Evolutionary conservation across 2,888 invertebrate species (phyloP).

Genomic region (Leptura quadrifasciata): DNA sequence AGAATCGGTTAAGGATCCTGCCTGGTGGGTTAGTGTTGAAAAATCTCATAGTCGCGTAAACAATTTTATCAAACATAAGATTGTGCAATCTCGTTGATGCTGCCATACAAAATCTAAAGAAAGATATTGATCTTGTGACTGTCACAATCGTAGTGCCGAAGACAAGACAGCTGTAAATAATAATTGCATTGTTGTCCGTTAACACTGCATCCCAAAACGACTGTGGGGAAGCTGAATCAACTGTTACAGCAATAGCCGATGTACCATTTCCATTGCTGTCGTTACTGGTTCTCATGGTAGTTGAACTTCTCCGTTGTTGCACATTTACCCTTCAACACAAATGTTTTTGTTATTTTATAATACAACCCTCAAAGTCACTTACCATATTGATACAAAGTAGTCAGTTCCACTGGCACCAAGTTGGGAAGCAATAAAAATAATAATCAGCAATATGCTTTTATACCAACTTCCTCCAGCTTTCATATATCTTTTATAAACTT

Average conservation of each 20-base stretch:
- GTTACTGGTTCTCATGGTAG: slow-evolving; percentile 37
- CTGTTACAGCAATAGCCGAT: background rate
- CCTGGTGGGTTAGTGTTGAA: slow-evolving; percentile 82
- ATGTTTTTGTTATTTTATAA: background rate
- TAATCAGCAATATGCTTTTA: slow-evolving; percentile 63
- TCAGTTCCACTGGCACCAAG: slow-evolving; percentile 84
- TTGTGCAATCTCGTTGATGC: slow-evolving; percentile 78
- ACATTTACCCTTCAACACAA: slow-evolving; percentile 40
- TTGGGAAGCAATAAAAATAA: slow-evolving; percentile 81
- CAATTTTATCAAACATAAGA: slow-evolving; percentile 65
- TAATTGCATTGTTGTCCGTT: slow-evolving; percentile 66
- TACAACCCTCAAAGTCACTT: slow-evolving; percentile 58
- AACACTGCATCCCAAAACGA: slow-evolving; percentile 36
- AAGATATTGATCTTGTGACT: slow-evolving; percentile 73
- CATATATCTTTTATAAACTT: slow-evolving; percentile 82
- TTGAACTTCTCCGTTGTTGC: slow-evolving; percentile 28
- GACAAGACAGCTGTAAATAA: slow-evolving; percentile 64
- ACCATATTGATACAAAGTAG: slow-evolving; percentile 88
- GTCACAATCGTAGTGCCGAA: slow-evolving; percentile 71
- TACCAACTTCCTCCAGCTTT: slow-evolving; percentile 82
- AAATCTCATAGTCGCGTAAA: slow-evolving; percentile 36
- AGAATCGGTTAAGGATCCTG: slow-evolving; percentile 82
- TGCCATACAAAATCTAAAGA: slow-evolving; percentile 75
- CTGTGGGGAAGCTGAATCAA: slow-evolving; percentile 12
- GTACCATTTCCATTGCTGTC: slow-evolving; percentile 10